Evolutionary conservation across 2,113 vertebrate genomes (phyloP), one percentile per base, ranked within the genome.

Genomic region (Notarius lentiginosus): DNA sequence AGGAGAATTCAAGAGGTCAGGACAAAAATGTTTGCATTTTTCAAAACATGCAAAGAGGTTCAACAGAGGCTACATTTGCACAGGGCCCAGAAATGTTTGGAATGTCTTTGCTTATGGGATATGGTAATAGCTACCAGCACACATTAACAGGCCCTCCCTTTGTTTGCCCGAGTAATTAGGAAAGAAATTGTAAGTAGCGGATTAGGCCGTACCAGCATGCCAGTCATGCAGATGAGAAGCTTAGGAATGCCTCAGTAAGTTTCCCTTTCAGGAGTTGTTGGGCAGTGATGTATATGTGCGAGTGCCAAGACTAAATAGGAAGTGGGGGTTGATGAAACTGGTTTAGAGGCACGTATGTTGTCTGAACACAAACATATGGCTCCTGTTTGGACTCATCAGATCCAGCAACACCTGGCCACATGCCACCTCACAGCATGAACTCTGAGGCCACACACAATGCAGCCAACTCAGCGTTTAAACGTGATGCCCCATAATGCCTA

Each of bases 141-240:
- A 82, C 20, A 34, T 55, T 27, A 41, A 53, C 17, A 75, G 41
- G 17, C 55, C 14, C 51, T 72, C 65, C 60, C 49, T 30, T 73
- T 87, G 68, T 66, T 77, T 83, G 63, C 76, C 63, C 11, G 22
- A 77, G 72, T 83, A 87, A 87, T 87, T 83, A 83, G 30, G 30
- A 27, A 61, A 56, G 49, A 66, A 51, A 65, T 83, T 65, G 53
- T 56, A 87, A 76, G 63, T 61, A 58, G 41, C 6, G 7, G n/a
- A 66, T 41, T 86, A 10, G 56, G 49, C 7, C 1, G 56, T 34
- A 34, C 63, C 84, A 86, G 79, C 63, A 79, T 15, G 24, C 68
- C 79, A 89, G 83, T 89, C 83, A 87, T 76, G 83, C 70, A 87
- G 83, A 85, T 68, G 83, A 87, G 86, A 83, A 72, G 83, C 79